phyloP scores from a whole-genome alignment of 2,888 invertebrate species.

The Ormyrus thymus region DNA sequence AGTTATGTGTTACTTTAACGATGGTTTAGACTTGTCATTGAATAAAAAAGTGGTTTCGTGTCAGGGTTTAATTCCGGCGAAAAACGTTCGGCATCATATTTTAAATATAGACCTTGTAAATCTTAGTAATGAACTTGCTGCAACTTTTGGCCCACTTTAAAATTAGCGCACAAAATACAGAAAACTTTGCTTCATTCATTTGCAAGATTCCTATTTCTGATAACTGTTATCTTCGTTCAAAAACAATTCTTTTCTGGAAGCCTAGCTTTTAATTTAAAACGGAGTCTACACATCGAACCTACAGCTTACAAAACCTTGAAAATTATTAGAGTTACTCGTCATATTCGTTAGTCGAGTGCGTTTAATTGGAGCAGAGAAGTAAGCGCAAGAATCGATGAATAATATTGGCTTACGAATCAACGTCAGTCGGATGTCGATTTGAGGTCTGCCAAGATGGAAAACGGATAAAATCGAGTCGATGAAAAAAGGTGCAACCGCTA shows the following conservation, averaged over 20 bases:
- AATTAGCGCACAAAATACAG: slow-evolving; percentile 18
- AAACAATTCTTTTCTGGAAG: neutral
- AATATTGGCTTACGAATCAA: slow-evolving; percentile 10
- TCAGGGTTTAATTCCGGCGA: slow-evolving; percentile 24
- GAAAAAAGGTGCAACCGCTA: neutral
- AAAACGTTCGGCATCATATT: slow-evolving; percentile 19
- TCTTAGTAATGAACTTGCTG: slow-evolving; percentile 25
- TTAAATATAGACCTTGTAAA: slow-evolving; percentile 44
- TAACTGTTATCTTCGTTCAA: slow-evolving; percentile 3
- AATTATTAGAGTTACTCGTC: too few species aligned
- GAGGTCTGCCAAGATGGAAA: neutral
- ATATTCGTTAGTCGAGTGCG: too few species aligned
- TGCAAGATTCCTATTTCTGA: neutral
- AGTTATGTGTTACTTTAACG: too few species aligned
- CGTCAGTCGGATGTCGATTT: slow-evolving; percentile 9
- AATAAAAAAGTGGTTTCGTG: slow-evolving; percentile 26
- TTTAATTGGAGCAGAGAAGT: too few species aligned
- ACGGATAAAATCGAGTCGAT: slow-evolving; percentile 5
- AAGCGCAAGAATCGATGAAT: neutral
- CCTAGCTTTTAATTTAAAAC: neutral
- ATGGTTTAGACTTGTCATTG: slow-evolving; percentile 11
- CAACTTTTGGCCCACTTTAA: slow-evolving; percentile 24
- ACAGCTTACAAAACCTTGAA: too few species aligned
- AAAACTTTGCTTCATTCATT: neutral
- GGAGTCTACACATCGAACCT: too few species aligned